A percentile compares a stretch with the other conserved stretches of the same genome.
phyloP scores from a whole-genome alignment of 64 coral and sea anemone species.

The Montipora cactus region DNA sequence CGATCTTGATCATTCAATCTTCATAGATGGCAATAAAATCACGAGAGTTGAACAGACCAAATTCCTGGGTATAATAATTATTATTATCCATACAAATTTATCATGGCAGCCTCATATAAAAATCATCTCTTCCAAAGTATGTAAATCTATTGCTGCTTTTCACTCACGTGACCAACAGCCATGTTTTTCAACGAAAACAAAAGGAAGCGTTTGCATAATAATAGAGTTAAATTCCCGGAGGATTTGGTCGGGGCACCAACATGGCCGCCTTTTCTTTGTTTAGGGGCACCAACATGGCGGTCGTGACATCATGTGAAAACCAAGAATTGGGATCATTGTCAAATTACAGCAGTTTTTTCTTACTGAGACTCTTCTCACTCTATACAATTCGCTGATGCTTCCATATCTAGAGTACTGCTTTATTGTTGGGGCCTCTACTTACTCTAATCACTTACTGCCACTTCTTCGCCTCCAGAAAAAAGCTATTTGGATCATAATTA shows the following conservation, averaged over 20 bases:
- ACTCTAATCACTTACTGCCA: slow-evolving; percentile 12
- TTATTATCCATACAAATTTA: slow-evolving; percentile 50
- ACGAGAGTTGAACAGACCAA: slow-evolving; percentile 28
- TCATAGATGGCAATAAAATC: slow-evolving; percentile 31
- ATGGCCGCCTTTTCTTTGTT: too few species aligned
- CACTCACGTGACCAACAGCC: too few species aligned
- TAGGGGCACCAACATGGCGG: too few species aligned
- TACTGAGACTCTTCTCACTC: not conserved
- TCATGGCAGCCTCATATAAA: slow-evolving; percentile 47
- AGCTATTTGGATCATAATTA: slow-evolving; percentile 2
- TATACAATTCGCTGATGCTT: slow-evolving; percentile 51
- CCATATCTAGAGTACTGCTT: slow-evolving; percentile 33
- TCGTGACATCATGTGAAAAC: too few species aligned
- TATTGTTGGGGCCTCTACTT: not conserved
- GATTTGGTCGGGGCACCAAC: too few species aligned
- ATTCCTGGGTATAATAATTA: slow-evolving; percentile 22
- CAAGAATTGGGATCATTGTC: slow-evolving; percentile 29
- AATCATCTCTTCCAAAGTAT: slow-evolving; percentile 10
- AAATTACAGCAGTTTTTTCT: slow-evolving; percentile 37
- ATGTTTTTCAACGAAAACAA: too few species aligned
- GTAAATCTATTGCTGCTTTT: too few species aligned
- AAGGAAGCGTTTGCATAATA: too few species aligned
- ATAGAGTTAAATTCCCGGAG: too few species aligned
- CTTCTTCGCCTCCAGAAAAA: slow-evolving; percentile 37
- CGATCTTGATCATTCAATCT: slow-evolving; percentile 12